Base-by-base conservation (phyloP, 2,888 invertebrate genomes). In the Sinotaia quadrata region DNA sequence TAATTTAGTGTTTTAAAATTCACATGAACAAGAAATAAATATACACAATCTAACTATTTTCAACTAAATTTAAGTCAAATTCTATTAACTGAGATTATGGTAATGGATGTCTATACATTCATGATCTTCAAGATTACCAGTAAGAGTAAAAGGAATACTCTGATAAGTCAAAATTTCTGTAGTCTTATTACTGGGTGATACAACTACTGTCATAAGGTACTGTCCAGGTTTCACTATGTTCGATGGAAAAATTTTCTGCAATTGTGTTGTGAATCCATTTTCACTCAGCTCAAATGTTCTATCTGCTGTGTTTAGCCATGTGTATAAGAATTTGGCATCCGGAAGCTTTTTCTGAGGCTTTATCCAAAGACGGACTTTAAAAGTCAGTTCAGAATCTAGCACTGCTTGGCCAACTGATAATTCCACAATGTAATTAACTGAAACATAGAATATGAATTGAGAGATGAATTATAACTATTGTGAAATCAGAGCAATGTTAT, bases 281-380 rank as follows among this genome's bases (percentile, higher is more conserved):
- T 36, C n/a, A 0, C 67, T 67, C 12, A 34, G 36, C 2, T 41
- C 10, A n/a, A n/a, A 18, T 1, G 63, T 12, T 5, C 44, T 29
- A 58, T 71, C 60, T 1, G 75, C 75, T 49, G 57, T 59, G 57
- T 75, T 75, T 27, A 65, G 34, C 78, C 78, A 78, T 51, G 57
- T n/a, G 41, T 73, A 78, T 8, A 44, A 56, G 41, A 75, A 78
- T 3, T 56, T 44, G 10, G 67, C 69, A 7, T 63, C 49, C 24
- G 71, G 52, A 10, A 41, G 51, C 4, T 52, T 36, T 5, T 60
- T 36, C 2, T 62, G 51, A 2, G 49, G 37, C 37, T 58, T 37
- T 31, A 69, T 51, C 27, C 47, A 59, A 34, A 78, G 60, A 18
- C 61, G 51, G 2, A 76, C 78, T 4, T 41, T 27, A 51, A 76